Base-by-base conservation (phyloP, 2,797 vertebrate genomes). In the Phalanger gymnotis region DNA sequence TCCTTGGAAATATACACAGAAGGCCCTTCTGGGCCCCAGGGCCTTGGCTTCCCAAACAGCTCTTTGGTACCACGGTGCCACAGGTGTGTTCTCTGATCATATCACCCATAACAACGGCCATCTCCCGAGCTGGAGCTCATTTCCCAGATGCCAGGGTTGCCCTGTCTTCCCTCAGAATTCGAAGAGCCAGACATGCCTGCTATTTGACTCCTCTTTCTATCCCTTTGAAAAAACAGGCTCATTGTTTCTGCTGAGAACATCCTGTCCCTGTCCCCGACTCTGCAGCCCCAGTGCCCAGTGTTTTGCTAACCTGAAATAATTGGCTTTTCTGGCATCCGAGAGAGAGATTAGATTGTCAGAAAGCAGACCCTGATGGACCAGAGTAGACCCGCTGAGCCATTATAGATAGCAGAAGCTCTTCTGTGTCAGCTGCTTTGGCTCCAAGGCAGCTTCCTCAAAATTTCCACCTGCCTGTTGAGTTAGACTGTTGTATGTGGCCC, bases 11-110 rank as follows among this genome's bases (percentile, higher is more conserved):
- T 53, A 27, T 11, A 94, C 57, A 58, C n/a, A 58, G 40, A 96
- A 95, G 95, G 14, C 91, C 95, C 94, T 93, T 93, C 95, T 27
- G 73, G 93, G 73, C 53, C 91, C 81, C 94, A 96, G 93, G 73
- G 73, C 22, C 73, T 87, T 25, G 40, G 22, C 40, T 97, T 96
- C 91, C 81, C 54, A 51, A 95, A 56, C 3, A 96, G 61, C 40
- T 56, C 93, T 96, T 97, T 96, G 95, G 97, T 94, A 91, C 51
- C 91, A 96, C 34, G 87, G 81, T 95, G 96, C 61, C 47, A 95
- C 51, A 95, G 94, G 96, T 95, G 90, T 96, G 31, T 97, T 97
- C 28, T 73, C 90, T 95, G 97, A 97, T 97, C 94, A 94, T 96
- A 95, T 95, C 96, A 92, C 87, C 81, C 91, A 14, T 95, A 96